Evolutionary conservation across 2,797 vertebrate genomes (phyloP).

Genomic region (Tangara arthus): DNA sequence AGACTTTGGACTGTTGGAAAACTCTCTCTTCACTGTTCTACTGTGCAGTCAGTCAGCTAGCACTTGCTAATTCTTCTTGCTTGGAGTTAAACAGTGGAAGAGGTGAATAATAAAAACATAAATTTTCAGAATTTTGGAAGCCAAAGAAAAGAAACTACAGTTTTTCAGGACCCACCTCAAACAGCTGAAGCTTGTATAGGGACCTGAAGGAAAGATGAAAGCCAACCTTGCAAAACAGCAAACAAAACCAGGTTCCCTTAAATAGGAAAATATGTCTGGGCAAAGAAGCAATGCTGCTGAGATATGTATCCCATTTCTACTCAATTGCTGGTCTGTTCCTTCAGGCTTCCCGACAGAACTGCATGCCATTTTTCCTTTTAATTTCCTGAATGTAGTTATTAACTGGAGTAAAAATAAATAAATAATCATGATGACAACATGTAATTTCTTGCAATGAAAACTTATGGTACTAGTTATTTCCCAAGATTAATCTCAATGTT

Average conservation of each 20-base stretch:
- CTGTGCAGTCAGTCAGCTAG: neutral
- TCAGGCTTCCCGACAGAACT: neutral
- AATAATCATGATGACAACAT: conserved; percentile 18
- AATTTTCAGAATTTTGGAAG: neutral
- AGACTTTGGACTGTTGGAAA: neutral
- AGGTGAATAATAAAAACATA: neutral
- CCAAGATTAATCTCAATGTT: conserved; percentile 6
- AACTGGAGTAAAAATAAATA: conserved; percentile 30
- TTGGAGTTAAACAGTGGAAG: neutral
- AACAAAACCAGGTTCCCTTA: neutral
- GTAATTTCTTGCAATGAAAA: conserved; percentile 29
- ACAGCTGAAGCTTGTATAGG: neutral
- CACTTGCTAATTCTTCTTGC: neutral
- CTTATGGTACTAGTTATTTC: neutral
- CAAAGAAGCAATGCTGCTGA: neutral
- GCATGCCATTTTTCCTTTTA: neutral
- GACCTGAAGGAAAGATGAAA: neutral
- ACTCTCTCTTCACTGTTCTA: neutral
- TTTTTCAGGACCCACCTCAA: neutral
- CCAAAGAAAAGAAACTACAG: neutral
- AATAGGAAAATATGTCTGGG: neutral
- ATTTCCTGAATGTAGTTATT: conserved; percentile 21
- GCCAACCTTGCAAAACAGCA: neutral
- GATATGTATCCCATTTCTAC: neutral
- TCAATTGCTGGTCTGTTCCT: neutral